A percentile compares a stretch with the other conserved stretches of the same genome.
Evolutionary conservation across 2,113 vertebrate genomes (phyloP).

Genomic region (Eonycteris spelaea): DNA sequence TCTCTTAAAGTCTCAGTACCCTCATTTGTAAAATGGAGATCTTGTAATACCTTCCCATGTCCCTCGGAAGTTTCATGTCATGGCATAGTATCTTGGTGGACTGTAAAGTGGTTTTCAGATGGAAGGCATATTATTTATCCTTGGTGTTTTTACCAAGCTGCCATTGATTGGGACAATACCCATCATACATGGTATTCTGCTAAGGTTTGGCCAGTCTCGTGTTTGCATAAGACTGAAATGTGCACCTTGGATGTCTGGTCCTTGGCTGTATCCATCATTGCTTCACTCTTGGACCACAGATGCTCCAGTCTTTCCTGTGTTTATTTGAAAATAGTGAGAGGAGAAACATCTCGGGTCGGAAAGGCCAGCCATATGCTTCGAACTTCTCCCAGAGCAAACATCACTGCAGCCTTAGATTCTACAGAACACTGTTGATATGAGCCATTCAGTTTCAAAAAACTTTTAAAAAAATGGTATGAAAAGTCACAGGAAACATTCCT

Average conservation of each 20-base stretch:
- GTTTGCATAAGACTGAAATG: fast-evolving
- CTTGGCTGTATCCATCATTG: not conserved
- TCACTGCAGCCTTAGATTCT: not conserved
- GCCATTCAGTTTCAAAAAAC: not conserved
- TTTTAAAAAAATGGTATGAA: not conserved
- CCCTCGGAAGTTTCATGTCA: not conserved
- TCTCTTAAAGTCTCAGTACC: not conserved
- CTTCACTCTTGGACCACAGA: not conserved
- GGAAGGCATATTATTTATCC: not conserved
- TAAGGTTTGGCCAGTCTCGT: not conserved
- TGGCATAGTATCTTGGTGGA: not conserved
- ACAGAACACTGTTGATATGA: not conserved
- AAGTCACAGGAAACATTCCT: not conserved
- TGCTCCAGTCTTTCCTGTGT: not conserved
- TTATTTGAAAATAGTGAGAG: not conserved
- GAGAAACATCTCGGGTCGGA: not conserved
- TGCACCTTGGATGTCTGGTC: not conserved
- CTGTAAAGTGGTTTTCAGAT: not conserved
- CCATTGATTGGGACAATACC: not conserved
- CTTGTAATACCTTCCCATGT: not conserved
- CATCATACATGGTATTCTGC: not conserved
- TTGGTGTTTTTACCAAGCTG: not conserved
- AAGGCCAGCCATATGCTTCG: not conserved
- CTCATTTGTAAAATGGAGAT: not conserved
- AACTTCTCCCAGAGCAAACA: not conserved